These are phyloP conservation scores for Pygoscelis antarcticus DNA, from an alignment of 2,113 vertebrate genomes.

Conservation along the genomic window DNA sequence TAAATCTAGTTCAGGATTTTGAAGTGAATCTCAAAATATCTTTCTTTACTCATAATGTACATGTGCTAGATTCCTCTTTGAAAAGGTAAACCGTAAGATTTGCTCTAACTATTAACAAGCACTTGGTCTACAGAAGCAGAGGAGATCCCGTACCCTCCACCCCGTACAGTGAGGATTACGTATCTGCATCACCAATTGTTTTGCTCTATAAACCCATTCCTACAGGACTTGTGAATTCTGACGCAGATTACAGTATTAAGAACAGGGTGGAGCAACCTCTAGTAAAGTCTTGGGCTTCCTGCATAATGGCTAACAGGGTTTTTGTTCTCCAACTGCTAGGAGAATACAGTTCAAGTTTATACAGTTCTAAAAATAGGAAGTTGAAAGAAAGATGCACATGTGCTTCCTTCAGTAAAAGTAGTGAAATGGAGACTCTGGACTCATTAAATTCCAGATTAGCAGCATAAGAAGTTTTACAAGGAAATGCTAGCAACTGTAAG, in stretches of 20 bases:
- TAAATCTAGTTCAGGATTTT: not conserved
- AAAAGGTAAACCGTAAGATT: not conserved
- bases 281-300: not conserved
- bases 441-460: not conserved
- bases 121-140: not conserved
- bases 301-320: not conserved
- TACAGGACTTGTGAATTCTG: not conserved
- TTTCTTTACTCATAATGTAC: not conserved
- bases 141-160: not conserved
- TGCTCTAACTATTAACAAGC: not conserved
- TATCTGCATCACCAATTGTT: not conserved
- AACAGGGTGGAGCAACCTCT: not conserved
- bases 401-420: not conserved
- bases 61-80: not conserved
- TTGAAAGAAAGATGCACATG: not conserved
- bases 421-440: not conserved
- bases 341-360: not conserved
- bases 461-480: not conserved
- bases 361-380: not conserved
- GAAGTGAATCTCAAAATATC: not conserved
- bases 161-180: fast-evolving
- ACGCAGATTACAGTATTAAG: not conserved
- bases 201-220: not conserved
- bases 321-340: not conserved
- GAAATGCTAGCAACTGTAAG: not conserved